A percentile compares a stretch with the other conserved stretches of the same genome.
Conservation (phyloP, 2,888 invertebrate species). For the Amaurobius ferox region DNA sequence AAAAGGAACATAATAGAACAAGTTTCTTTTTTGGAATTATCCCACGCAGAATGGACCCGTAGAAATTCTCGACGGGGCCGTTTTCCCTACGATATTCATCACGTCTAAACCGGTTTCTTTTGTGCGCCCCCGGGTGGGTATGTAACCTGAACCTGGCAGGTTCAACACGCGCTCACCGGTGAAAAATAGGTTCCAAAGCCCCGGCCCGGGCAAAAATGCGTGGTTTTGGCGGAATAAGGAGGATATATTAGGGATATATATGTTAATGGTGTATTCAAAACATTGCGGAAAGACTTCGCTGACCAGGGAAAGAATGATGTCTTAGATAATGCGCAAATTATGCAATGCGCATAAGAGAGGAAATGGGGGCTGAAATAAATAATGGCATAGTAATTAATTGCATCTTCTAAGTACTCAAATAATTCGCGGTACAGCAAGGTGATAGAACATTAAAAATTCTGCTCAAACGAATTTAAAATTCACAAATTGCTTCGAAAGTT, state of each 20-base stretch:
- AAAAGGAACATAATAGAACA: slow-evolving; percentile 66
- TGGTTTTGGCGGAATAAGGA: background rate
- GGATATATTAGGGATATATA: slow-evolving; percentile 19
- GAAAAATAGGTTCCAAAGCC: slow-evolving; percentile 54
- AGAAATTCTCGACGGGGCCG: slow-evolving; percentile 30
- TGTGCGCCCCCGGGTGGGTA: slow-evolving; percentile 34
- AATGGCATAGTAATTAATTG: too few species aligned
- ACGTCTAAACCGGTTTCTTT: slow-evolving; percentile 32
- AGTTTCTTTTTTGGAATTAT: slow-evolving; percentile 59
- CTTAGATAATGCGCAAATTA: too few species aligned
- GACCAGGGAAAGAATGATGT: background rate
- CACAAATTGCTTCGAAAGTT: too few species aligned
- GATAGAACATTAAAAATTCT: too few species aligned
- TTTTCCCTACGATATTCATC: slow-evolving; percentile 68
- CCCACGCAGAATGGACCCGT: slow-evolving; percentile 43
- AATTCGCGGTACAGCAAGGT: too few species aligned
- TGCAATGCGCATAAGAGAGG: too few species aligned
- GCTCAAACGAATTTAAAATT: too few species aligned
- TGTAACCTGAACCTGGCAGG: slow-evolving; percentile 47
- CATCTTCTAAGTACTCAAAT: too few species aligned
- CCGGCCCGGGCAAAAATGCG: background rate
- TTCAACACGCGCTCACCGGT: slow-evolving; percentile 25
- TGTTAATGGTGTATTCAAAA: slow-evolving; percentile 22
- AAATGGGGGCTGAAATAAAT: too few species aligned
- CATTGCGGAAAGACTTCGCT: background rate